Evolutionary conservation across 2,113 vertebrate genomes (phyloP).

Genomic region (Jaculus jaculus): DNA sequence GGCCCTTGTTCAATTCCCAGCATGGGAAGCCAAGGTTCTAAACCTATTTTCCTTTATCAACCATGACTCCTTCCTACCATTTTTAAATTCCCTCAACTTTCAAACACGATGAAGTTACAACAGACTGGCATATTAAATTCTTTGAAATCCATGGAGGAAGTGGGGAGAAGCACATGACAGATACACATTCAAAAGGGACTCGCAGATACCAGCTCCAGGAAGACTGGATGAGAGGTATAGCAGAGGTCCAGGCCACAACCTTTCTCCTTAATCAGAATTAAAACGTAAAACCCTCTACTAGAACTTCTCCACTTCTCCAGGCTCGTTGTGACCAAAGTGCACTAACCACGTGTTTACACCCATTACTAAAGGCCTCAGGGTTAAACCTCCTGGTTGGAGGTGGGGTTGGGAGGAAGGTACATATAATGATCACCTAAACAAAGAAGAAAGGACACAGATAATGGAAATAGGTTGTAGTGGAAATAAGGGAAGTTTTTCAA

Average conservation of each 20-base stretch:
- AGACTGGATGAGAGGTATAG: background rate
- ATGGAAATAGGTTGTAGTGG: background rate
- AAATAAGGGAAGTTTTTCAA: background rate
- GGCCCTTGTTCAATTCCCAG: background rate
- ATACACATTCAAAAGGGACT: background rate
- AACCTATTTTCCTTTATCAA: slow-evolving; percentile 7
- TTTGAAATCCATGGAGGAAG: background rate
- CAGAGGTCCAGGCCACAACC: background rate
- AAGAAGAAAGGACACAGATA: background rate
- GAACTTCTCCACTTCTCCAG: background rate
- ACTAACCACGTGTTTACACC: background rate
- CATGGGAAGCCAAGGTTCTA: background rate
- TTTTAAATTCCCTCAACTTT: slow-evolving; percentile 7
- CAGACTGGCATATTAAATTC: background rate
- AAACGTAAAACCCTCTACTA: background rate
- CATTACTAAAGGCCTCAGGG: background rate
- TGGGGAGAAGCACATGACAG: background rate
- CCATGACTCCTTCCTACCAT: background rate
- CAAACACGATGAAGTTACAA: background rate
- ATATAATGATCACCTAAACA: background rate
- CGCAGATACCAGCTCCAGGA: background rate
- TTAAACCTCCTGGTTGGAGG: rapidly evolving
- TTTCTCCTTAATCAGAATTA: background rate
- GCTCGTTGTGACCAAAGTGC: background rate
- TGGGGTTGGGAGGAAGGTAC: background rate